Conservation (phyloP, 2,888 invertebrate genomes). For the Pegoplata infirma region DNA sequence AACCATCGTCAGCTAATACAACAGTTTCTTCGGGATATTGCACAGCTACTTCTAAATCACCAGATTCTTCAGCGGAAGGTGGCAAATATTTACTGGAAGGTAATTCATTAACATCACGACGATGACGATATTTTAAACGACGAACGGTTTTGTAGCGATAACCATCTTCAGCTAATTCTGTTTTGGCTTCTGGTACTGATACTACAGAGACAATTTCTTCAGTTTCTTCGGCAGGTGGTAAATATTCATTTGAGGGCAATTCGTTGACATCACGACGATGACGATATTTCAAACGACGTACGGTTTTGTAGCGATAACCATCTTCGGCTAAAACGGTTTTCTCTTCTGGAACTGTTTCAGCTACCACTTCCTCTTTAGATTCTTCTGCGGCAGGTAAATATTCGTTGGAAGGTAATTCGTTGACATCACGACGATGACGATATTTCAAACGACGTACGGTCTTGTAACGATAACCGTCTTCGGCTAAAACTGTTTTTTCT, state of each 20-base stretch:
- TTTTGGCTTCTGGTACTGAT: constrained; percentile 53
- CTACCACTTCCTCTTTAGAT: constrained; percentile 14
- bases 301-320: constrained; percentile 65
- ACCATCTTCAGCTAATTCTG: constrained; percentile 67
- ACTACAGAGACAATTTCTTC: constrained; percentile 24
- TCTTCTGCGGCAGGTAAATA: constrained; percentile 68
- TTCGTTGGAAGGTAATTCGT: constrained; percentile 68
- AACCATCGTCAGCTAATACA: constrained; percentile 67
- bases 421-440: constrained; percentile 65
- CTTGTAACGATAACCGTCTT: constrained; percentile 76
- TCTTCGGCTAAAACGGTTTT: constrained; percentile 52
- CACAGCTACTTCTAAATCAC: constrained; percentile 45
- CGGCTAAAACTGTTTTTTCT: constrained; percentile 63
- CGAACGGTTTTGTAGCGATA: constrained; percentile 72
- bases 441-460: constrained; percentile 70
- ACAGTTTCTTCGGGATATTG: constrained; percentile 45
- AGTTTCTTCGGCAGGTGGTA: constrained; percentile 66
- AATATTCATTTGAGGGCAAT: constrained; percentile 66
- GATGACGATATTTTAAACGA: constrained; percentile 67
- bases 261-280: constrained; percentile 69
- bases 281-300: constrained; percentile 58
- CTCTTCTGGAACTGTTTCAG: constrained; percentile 18
- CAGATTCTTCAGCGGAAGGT: constrained; percentile 57
- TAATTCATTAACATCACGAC: constrained; percentile 69
- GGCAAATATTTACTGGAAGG: constrained; percentile 69